Evolutionary conservation across 1,140 invertebrate species (phyloP), one percentile per base, ranked within the genome.

Genomic region (Pachypsylla venusta): DNA sequence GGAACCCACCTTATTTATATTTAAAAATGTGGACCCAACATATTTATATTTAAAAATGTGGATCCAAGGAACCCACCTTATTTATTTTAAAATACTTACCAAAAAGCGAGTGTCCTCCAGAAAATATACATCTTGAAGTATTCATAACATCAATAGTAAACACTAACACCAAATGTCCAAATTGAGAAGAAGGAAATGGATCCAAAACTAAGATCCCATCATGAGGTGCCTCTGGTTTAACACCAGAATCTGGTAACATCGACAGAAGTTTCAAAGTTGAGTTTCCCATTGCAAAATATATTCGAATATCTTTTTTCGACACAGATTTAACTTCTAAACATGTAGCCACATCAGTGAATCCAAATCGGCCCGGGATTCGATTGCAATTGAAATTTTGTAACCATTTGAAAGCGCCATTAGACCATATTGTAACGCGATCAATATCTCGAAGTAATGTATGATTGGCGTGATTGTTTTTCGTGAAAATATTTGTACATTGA

Each of bases 151-250:
- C 42, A n/a, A 48, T 48, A 22, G 42, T 48, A 48, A 77, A 76
- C 48, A 78, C 69, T 19, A 74, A 59, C 2, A 77, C 67, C 20
- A 75, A 68, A 65, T 79, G 77, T 13, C 76, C 77, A 61, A 77
- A 76, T 61, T 71, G 73, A 10, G 70, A 69, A 4, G 61, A 55
- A 0, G 77, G 76, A 60, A 71, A 75, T 0, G 75, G 76, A 63
- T 79, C 76, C 4, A 79, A 59, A 7, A 73, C 73, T 1, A 79
- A 25, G 54, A 77, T 68, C 12, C 68, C 70, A 58, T 76, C 71
- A 61, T 76, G 74, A 13, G 61, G 53, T 2, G 67, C 68, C 5
- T 58, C 59, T 56, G 69, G 67, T 10, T 63, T 60, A 22, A 70
- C 65, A 3, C 61, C 67, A 25, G 71, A 71, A 57, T 77, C 76